Evolutionary conservation across 2,888 invertebrate genomes (phyloP).

Genomic region (Beris morrisii): DNA sequence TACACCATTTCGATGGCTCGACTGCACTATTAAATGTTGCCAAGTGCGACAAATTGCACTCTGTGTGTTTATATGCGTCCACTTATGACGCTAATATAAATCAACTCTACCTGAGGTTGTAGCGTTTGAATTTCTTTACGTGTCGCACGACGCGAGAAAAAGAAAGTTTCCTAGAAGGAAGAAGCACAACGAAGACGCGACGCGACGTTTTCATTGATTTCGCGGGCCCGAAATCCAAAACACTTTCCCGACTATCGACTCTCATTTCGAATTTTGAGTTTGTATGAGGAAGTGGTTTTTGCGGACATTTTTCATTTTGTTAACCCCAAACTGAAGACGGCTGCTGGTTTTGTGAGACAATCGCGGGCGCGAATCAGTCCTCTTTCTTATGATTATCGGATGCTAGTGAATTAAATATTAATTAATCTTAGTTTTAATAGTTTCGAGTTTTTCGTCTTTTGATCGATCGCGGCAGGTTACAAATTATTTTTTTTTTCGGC

Average conservation of each 20-base stretch:
- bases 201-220: conserved; percentile 8
- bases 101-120: no score
- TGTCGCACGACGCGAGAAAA: neutral
- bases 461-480: conserved; percentile 2
- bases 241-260: conserved; percentile 16
- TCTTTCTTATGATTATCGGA: neutral
- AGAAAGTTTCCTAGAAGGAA: conserved; percentile 31
- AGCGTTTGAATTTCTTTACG: no score
- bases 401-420: conserved; percentile 10
- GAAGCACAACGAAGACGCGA: conserved; percentile 4
- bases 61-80: no score
- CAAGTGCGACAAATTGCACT: no score
- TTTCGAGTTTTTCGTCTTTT: neutral
- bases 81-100: no score
- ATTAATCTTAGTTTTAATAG: conserved; percentile 17
- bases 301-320: neutral
- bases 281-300: conserved; percentile 24
- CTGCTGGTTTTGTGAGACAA: neutral
- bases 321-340: no score
- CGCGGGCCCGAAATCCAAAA: conserved; percentile 5
- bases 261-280: conserved; percentile 29
- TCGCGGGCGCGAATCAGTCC: neutral
- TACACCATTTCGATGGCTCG: no score
- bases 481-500: neutral
- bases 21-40: no score